Evolutionary conservation across 1,140 invertebrate species (phyloP), one percentile per base, ranked within the genome.

Genomic region (Nephotettix cincticeps): DNA sequence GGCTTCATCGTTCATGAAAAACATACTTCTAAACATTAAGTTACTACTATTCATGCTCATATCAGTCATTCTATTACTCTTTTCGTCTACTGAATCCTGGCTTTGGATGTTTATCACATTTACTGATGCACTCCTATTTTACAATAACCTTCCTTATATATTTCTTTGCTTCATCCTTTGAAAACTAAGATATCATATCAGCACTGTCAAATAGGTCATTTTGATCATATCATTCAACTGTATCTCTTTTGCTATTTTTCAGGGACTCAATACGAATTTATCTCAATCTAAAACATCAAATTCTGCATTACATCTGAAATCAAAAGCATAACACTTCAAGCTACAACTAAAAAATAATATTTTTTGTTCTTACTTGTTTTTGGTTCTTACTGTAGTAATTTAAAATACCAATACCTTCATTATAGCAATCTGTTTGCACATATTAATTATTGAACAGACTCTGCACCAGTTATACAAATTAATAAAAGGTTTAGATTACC

Each of bases 1-100:
- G 25, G 77, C 74, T 63, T 77, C 76, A 73, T 78, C 77, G 64
- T 76, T 78, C 76, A 78, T 77, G 65, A 78, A 75, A 72, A 78
- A 78, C 77, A 78, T 78, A 68, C 75, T 77, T 64, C 75, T 70
- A 68, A 76, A 76, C 74, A 78, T 76, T 28, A 78, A 71, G 72
- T 78, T 78, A 36, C 40, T 72, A 75, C 54, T 77, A 75, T 72
- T 74, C 77, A 63, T 45, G 74, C 25, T 71, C 63, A 61, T 28
- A 36, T 68, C 32, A 71, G 58, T 36, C 28, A 43, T 64, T 23
- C 30, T 69, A 23, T 17, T 27, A 23, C 64, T n/a, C 32, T 13
- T 36, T 28, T 17, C 1, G 9, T 45, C 17, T n/a, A 13, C 19
- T 2, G 32, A 13, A 13, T 45, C 45, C n/a, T 36, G 11, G 27